These are phyloP conservation scores for Merluccius polli DNA, from an alignment of 2,797 vertebrate species.

Conservation along the genomic window DNA sequence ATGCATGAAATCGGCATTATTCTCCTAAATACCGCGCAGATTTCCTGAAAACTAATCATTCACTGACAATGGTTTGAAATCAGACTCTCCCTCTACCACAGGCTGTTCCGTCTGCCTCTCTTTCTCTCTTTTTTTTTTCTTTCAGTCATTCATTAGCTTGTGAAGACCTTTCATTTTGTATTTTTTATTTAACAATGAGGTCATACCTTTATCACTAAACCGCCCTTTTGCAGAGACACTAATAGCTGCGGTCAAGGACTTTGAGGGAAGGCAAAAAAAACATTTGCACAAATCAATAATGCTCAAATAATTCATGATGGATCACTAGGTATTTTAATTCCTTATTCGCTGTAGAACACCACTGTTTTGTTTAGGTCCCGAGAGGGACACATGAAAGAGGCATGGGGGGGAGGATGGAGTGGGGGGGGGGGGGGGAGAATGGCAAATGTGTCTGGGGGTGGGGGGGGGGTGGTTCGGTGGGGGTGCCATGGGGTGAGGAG, in stretches of 20 bases:
- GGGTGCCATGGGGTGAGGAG: slow-evolving; percentile 45
- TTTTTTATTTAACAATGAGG: neutral
- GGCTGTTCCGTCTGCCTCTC: slow-evolving; percentile 19
- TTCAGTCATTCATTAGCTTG: slow-evolving; percentile 40
- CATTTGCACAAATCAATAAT: slow-evolving; percentile 78
- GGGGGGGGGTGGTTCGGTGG: neutral
- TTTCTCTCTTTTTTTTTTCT: slow-evolving; percentile 35
- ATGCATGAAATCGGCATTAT: slow-evolving; percentile 74
- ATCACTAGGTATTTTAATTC: slow-evolving; percentile 74
- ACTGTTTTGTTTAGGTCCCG: slow-evolving; percentile 68
- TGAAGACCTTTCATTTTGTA: slow-evolving; percentile 22
- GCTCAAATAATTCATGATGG: slow-evolving; percentile 75
- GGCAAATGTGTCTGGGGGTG: slow-evolving; percentile 48
- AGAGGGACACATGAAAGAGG: slow-evolving; percentile 68
- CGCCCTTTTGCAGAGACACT: slow-evolving; percentile 45
- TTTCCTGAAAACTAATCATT: slow-evolving; percentile 66
- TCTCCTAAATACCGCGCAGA: slow-evolving; percentile 59
- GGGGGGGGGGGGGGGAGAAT: slow-evolving; percentile 33
- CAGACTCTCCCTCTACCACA: slow-evolving; percentile 34
- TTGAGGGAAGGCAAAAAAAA: slow-evolving; percentile 62
- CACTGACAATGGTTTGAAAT: slow-evolving; percentile 59
- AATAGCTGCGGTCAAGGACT: slow-evolving; percentile 59
- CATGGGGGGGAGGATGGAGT: slow-evolving; percentile 44
- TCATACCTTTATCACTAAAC: slow-evolving; percentile 19
- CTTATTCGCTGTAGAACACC: slow-evolving; percentile 67